Evolutionary conservation across 2,797 vertebrate species (phyloP).

Genomic region (Lophotriccus pileatus): DNA sequence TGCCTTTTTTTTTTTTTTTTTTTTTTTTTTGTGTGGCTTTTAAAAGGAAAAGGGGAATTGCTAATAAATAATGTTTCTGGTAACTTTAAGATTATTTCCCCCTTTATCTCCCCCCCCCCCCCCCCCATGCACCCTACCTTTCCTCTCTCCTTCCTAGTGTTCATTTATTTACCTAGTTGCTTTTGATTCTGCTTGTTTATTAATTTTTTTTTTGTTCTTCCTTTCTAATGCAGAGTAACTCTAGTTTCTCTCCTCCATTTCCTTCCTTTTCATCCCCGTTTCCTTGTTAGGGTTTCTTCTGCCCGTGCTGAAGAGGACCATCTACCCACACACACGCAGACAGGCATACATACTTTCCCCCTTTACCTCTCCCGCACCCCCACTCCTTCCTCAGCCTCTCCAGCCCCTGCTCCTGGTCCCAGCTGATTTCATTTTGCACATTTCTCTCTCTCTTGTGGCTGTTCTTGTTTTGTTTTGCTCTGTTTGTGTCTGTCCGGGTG

Average conservation of each 20-base stretch:
- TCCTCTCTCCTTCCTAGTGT: conserved; percentile 38
- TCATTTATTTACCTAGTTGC: conserved; percentile 63
- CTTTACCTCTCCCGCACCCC: conserved; percentile 5
- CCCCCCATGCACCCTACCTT: conserved; percentile 42
- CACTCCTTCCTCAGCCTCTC: conserved; percentile 12
- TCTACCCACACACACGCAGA: not conserved
- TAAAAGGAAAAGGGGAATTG: conserved; percentile 79
- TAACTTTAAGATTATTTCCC: conserved; percentile 83
- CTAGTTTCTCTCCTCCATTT: conserved; percentile 54
- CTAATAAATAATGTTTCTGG: conserved; percentile 92
- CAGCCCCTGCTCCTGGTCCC: conserved; percentile 47
- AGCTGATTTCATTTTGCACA: conserved; percentile 62
- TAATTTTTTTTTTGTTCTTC: conserved; percentile 22
- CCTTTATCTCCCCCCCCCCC: not conserved
- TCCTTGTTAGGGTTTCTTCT: conserved; percentile 52
- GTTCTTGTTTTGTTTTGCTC: conserved; percentile 55
- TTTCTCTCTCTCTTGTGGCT: conserved; percentile 58
- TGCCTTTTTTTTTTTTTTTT: conserved; percentile 54
- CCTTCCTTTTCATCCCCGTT: conserved; percentile 48
- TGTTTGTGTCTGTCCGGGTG: conserved; percentile 60
- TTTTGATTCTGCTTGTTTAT: conserved; percentile 69
- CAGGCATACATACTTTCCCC: conserved; percentile 32
- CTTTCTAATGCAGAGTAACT: conserved; percentile 54
- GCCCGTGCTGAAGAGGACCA: conserved; percentile 46
- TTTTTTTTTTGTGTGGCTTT: conserved; percentile 72